Conservation (phyloP, 2,888 invertebrate genomes). For the Nomada fucata region DNA sequence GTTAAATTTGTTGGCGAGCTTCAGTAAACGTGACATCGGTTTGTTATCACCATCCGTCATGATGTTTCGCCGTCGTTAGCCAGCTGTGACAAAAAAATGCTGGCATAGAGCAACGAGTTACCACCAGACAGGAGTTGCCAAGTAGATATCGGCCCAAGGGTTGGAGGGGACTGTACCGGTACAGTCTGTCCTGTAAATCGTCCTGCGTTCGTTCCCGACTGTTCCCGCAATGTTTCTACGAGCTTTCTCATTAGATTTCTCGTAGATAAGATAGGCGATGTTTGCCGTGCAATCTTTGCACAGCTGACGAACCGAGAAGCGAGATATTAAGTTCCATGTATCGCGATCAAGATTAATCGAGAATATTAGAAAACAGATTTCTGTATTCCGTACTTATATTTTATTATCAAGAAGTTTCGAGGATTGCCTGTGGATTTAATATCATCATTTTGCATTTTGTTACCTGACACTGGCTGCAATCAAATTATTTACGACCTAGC, state of each 20-base stretch:
- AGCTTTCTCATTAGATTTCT: neutral
- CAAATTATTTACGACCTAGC: no score
- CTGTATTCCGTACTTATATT: no score
- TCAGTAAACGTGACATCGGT: slow-evolving; percentile 89
- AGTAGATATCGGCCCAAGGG: no score
- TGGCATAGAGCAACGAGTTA: slow-evolving; percentile 59
- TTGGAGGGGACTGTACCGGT: no score
- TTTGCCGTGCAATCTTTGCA: neutral
- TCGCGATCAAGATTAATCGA: neutral
- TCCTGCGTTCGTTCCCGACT: slow-evolving; percentile 39
- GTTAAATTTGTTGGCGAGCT: slow-evolving; percentile 94
- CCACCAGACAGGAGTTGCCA: no score
- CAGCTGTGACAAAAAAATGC: slow-evolving; percentile 72
- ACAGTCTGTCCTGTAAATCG: slow-evolving; percentile 1
- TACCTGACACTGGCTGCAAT: no score
- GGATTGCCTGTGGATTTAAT: no score
- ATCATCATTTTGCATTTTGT: no score
- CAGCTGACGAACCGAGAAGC: neutral
- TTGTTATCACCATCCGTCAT: slow-evolving; percentile 83
- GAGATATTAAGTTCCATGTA: neutral
- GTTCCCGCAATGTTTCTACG: neutral
- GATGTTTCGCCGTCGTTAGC: slow-evolving; percentile 79
- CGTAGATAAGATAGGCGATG: slow-evolving; percentile 10
- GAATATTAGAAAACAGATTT: no score
- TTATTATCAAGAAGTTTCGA: no score